Evolutionary conservation across 2,113 vertebrate genomes (phyloP).

Genomic region (Cynoglossus semilaevis): DNA sequence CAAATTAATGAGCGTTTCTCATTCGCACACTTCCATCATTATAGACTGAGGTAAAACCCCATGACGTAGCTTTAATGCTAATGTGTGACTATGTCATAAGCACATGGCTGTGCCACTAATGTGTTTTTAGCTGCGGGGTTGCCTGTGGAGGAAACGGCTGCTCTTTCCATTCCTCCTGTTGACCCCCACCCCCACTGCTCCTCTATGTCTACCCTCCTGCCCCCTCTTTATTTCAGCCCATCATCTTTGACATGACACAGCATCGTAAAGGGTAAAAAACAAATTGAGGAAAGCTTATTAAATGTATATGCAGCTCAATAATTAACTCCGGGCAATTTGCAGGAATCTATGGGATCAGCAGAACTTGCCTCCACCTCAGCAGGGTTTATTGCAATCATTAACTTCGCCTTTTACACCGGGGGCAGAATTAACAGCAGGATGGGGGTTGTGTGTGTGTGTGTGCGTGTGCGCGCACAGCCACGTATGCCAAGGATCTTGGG

Average conservation of each 20-base stretch:
- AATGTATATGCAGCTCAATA: constrained; percentile 76
- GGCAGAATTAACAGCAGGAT: constrained; percentile 69
- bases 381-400: constrained; percentile 78
- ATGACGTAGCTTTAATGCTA: constrained; percentile 20
- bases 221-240: constrained; percentile 4
- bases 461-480: constrained; percentile 10
- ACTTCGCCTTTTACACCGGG: constrained; percentile 46
- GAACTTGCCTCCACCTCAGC: constrained; percentile 76
- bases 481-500: constrained; percentile 58
- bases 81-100: constrained; percentile 27
- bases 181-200: constrained; percentile 2
- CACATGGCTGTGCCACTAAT: constrained; percentile 10
- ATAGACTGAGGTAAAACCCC: not conserved
- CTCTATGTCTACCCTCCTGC: constrained; percentile 6
- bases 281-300: constrained; percentile 75
- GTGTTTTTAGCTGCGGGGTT: constrained; percentile 34
- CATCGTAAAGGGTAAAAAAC: constrained; percentile 66
- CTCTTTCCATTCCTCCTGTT: too few species aligned
- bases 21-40: constrained; percentile 8
- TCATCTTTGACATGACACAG: constrained; percentile 62
- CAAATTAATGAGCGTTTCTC: constrained; percentile 22
- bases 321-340: constrained; percentile 80
- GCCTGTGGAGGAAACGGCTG: not conserved
- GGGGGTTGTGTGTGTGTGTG: constrained; percentile 19
- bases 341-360: constrained; percentile 78